These are phyloP conservation scores for Cynocephalus volans DNA, from an alignment of 2,113 vertebrate genomes.

Conservation along the genomic window DNA sequence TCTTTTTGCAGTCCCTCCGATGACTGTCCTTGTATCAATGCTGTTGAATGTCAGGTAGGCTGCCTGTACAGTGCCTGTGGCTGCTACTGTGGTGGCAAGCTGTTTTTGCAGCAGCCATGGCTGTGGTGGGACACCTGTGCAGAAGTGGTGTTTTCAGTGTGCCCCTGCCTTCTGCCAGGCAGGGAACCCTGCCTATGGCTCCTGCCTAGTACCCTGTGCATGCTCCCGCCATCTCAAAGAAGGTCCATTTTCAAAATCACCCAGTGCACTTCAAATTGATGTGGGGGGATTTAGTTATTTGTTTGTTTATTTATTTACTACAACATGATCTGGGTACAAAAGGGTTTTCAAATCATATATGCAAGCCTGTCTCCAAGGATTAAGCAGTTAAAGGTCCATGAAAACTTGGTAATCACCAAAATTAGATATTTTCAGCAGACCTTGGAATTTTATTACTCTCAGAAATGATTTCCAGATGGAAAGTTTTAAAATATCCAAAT, in stretches of 20 bases:
- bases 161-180: too few relatives aligned
- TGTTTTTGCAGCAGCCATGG: too few relatives aligned
- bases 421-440: slow-evolving; percentile 32
- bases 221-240: background rate
- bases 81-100: too few relatives aligned
- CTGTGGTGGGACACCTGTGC: too few relatives aligned
- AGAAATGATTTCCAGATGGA: slow-evolving; percentile 64
- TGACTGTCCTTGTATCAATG: too few relatives aligned
- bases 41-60: too few relatives aligned
- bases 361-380: slow-evolving; percentile 36
- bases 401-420: slow-evolving; percentile 55
- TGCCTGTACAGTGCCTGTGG: too few relatives aligned
- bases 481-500: slow-evolving; percentile 63
- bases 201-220: too few relatives aligned
- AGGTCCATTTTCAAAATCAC: slow-evolving; percentile 34
- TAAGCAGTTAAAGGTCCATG: background rate
- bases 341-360: background rate
- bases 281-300: background rate
- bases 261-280: background rate
- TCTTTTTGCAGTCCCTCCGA: too few relatives aligned
- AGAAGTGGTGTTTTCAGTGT: too few relatives aligned
- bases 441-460: slow-evolving; percentile 30
- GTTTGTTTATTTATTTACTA: slow-evolving; percentile 48
- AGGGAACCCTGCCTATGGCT: too few relatives aligned
- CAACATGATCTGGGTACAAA: background rate